Conservation (phyloP, 2,113 vertebrate species). For the Athene cunicularia region DNA sequence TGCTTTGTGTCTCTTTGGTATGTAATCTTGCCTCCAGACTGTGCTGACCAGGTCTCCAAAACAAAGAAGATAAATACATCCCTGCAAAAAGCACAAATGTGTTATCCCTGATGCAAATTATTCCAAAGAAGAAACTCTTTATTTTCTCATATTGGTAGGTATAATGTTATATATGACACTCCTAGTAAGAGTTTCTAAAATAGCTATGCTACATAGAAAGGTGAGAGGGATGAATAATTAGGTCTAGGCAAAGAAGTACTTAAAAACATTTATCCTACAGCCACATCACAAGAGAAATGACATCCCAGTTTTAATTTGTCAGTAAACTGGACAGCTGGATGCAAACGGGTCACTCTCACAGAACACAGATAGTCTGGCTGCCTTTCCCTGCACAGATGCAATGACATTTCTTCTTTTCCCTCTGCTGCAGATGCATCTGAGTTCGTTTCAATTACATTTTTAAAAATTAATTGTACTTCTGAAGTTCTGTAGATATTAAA, state of each 20-base stretch:
- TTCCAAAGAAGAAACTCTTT: neutral
- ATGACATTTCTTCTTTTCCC: neutral
- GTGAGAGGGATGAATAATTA: neutral
- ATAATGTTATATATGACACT: neutral
- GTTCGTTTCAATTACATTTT: neutral
- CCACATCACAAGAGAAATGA: neutral
- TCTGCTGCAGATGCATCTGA: neutral
- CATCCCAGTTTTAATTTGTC: neutral
- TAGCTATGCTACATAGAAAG: neutral
- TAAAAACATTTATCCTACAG: neutral
- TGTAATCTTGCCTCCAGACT: neutral
- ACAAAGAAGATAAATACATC: neutral
- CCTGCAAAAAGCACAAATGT: neutral
- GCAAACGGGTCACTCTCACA: neutral
- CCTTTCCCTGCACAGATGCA: neutral
- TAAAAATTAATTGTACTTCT: neutral
- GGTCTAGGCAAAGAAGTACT: neutral
- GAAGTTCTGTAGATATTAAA: neutral
- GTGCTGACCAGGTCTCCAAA: neutral
- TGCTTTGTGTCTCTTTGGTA: neutral
- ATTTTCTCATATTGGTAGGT: neutral
- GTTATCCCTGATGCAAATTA: neutral
- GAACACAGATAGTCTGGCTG: rapidly evolving
- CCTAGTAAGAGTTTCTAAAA: neutral
- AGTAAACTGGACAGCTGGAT: neutral